A percentile compares a stretch with the other conserved stretches of the same genome.
These are phyloP conservation scores for Gasteruption jaculator DNA, from an alignment of 2,888 invertebrate species.

Conservation along the genomic window DNA sequence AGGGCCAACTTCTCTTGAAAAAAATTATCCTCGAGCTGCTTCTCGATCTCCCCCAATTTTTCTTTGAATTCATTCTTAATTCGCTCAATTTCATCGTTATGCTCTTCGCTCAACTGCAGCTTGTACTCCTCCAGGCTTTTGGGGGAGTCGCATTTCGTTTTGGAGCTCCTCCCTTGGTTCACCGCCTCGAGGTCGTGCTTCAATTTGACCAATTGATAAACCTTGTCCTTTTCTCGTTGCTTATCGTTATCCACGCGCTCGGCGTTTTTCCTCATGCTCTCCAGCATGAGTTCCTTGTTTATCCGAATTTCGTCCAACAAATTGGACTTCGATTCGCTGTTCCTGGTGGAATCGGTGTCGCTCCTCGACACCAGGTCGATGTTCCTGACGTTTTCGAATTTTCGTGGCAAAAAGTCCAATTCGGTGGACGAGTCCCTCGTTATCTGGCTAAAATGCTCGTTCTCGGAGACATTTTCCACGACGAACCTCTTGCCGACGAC, in stretches of 20 bases:
- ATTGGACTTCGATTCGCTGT: slow-evolving; percentile 30
- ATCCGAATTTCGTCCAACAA: slow-evolving; percentile 32
- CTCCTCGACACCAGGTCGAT: slow-evolving; percentile 43
- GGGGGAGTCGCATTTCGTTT: slow-evolving; percentile 48
- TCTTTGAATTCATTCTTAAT: slow-evolving; percentile 59
- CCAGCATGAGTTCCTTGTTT: slow-evolving; percentile 35
- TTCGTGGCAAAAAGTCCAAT: slow-evolving; percentile 27
- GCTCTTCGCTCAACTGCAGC: slow-evolving; percentile 34
- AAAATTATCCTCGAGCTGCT: slow-evolving; percentile 49
- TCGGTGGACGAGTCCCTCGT: slow-evolving; percentile 28
- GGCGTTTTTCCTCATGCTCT: slow-evolving; percentile 29
- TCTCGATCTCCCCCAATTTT: slow-evolving; percentile 47
- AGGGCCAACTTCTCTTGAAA: slow-evolving; percentile 51
- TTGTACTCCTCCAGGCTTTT: slow-evolving; percentile 53
- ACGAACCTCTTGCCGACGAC: slow-evolving; percentile 41
- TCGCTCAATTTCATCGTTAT: slow-evolving; percentile 55
- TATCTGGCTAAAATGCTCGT: slow-evolving; percentile 40
- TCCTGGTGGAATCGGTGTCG: slow-evolving; percentile 35
- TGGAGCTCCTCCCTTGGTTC: slow-evolving; percentile 36
- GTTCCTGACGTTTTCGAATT: slow-evolving; percentile 39
- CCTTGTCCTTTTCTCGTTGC: slow-evolving; percentile 19
- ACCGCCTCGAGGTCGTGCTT: slow-evolving; percentile 31
- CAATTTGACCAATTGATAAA: slow-evolving; percentile 27
- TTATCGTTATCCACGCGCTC: slow-evolving; percentile 13
- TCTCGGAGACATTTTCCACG: slow-evolving; percentile 45